Evolutionary conservation across 2,888 invertebrate genomes (phyloP).

Genomic region (Thymelicus sylvestris): DNA sequence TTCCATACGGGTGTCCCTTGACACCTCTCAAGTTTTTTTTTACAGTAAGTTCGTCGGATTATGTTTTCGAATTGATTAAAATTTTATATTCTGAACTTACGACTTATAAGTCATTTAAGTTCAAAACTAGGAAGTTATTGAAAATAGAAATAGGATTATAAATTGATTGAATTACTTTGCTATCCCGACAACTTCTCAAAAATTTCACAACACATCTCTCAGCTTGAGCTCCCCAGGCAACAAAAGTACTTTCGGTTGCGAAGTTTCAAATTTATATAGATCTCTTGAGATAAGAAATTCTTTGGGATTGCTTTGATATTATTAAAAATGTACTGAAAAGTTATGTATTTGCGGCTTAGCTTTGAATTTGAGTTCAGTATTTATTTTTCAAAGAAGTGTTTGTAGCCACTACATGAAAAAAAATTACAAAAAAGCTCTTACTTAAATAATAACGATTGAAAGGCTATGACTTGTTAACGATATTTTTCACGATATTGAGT

Average conservation of each 20-base stretch:
- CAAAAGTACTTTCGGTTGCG: slow-evolving; percentile 43
- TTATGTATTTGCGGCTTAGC: slow-evolving; percentile 4
- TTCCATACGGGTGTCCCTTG: too few relatives aligned
- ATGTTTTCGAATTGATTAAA: too few relatives aligned
- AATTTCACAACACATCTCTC: slow-evolving; percentile 46
- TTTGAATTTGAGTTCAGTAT: background rate
- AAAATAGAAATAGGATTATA: slow-evolving; percentile 23
- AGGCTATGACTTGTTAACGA: too few relatives aligned
- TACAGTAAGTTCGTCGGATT: too few relatives aligned
- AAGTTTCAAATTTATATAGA: slow-evolving; percentile 47
- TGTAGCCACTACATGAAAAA: too few relatives aligned
- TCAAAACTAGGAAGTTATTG: too few relatives aligned
- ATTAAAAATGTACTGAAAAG: slow-evolving; percentile 37
- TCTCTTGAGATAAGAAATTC: slow-evolving; percentile 42
- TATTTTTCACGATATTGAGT: too few relatives aligned
- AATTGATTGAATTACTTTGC: slow-evolving; percentile 28
- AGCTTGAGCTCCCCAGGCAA: slow-evolving; percentile 41
- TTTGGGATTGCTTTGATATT: slow-evolving; percentile 40
- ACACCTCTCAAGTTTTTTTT: too few relatives aligned
- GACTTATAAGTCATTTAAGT: too few relatives aligned
- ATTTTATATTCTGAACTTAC: too few relatives aligned
- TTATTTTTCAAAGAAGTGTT: background rate
- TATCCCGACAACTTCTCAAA: slow-evolving; percentile 35
- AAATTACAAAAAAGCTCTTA: too few relatives aligned
- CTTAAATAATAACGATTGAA: too few relatives aligned